Percentiles rank a stretch among this genome's conserved stretches.
Conservation (phyloP, 2,888 invertebrate genomes). For the Temnothorax ravouxi region DNA sequence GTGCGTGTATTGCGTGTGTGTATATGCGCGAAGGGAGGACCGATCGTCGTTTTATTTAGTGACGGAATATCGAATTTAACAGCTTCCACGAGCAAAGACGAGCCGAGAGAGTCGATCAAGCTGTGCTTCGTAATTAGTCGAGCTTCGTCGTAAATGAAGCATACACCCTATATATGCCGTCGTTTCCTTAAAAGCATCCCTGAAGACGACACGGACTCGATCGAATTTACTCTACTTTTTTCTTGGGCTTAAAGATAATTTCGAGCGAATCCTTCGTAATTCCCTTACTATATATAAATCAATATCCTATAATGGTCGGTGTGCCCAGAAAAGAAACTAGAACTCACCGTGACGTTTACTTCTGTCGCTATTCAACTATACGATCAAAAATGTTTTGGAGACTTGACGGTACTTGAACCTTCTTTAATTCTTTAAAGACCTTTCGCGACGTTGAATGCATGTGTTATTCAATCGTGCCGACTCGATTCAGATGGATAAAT, state of each 20-base stretch:
- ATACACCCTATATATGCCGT: background rate
- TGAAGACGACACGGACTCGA: background rate
- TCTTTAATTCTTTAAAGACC: background rate
- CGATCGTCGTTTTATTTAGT: slow-evolving; percentile 64
- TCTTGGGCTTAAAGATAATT: slow-evolving; percentile 2
- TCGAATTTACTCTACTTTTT: slow-evolving; percentile 42
- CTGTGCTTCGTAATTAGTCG: slow-evolving; percentile 61
- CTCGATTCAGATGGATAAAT: background rate
- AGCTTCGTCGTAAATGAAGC: slow-evolving; percentile 41
- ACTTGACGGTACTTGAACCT: background rate
- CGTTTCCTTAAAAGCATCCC: slow-evolving; percentile 47
- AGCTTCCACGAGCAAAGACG: slow-evolving; percentile 34
- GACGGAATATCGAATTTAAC: slow-evolving; percentile 66
- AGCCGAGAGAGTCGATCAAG: slow-evolving; percentile 55
- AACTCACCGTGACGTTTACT: background rate
- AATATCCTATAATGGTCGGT: background rate
- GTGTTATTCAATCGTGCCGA: background rate
- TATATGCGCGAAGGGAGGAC: background rate
- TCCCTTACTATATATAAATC: slow-evolving; percentile 19
- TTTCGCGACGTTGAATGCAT: background rate
- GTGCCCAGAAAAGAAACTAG: background rate
- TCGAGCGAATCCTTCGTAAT: slow-evolving; percentile 16
- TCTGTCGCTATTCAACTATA: background rate
- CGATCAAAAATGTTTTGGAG: background rate
- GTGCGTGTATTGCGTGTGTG: background rate